These are phyloP conservation scores for Doryteuthis pealeii DNA, from an alignment of 1,140 invertebrate species.

Conservation along the genomic window DNA sequence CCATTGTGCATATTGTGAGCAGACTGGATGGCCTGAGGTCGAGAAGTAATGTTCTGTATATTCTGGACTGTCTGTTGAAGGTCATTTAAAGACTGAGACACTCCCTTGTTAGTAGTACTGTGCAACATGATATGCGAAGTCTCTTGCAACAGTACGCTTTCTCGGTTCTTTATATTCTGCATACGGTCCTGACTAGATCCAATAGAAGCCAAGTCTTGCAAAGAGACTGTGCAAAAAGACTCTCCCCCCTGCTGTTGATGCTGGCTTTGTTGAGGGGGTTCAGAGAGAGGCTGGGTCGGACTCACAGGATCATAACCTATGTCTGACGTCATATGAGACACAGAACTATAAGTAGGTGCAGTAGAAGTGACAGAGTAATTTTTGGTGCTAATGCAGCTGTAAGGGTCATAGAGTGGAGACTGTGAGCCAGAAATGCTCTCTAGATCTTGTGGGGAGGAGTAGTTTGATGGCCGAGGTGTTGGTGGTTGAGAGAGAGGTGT, in stretches of 20 bases:
- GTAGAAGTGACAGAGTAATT: slow-evolving; percentile 16
- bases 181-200: slow-evolving; percentile 16
- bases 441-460: slow-evolving; percentile 28
- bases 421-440: slow-evolving; percentile 26
- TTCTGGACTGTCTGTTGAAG: slow-evolving; percentile 21
- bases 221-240: slow-evolving; percentile 29
- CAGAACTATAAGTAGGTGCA: slow-evolving; percentile 18
- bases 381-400: slow-evolving; percentile 20
- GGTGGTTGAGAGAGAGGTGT: slow-evolving; percentile 20
- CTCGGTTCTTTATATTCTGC: slow-evolving; percentile 12
- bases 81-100: not conserved
- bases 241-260: slow-evolving; percentile 37
- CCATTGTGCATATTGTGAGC: slow-evolving; percentile 25
- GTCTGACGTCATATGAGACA: slow-evolving; percentile 26
- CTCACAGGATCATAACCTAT: slow-evolving; percentile 52
- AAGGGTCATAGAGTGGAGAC: slow-evolving; percentile 28
- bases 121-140: slow-evolving; percentile 13
- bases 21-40: slow-evolving; percentile 15
- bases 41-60: slow-evolving; percentile 16
- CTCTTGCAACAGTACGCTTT: slow-evolving; percentile 8
- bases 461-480: slow-evolving; percentile 21
- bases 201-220: slow-evolving; percentile 40
- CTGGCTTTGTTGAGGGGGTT: slow-evolving; percentile 16
- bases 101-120: slow-evolving; percentile 9
- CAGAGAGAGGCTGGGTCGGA: slow-evolving; percentile 39